Evolutionary conservation across 2,888 invertebrate species (phyloP).

Genomic region (Mythimna lalbum): DNA sequence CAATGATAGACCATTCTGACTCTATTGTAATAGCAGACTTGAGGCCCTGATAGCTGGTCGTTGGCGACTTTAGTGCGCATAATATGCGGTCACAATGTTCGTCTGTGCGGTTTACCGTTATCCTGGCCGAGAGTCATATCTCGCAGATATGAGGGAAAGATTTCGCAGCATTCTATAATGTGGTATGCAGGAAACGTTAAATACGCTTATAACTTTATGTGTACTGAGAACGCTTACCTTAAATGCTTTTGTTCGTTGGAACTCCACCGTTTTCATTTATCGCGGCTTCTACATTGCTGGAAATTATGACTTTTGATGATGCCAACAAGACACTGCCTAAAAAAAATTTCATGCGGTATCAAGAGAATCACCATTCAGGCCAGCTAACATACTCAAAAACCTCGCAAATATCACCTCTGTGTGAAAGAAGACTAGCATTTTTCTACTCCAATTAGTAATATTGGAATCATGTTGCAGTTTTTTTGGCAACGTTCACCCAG

Average conservation of each 20-base stretch:
- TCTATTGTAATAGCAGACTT: too few species aligned
- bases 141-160: conserved; percentile 53
- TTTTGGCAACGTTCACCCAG: conserved; percentile 16
- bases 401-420: background rate
- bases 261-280: background rate
- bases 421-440: background rate
- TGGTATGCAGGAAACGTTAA: conserved; percentile 28
- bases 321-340: background rate
- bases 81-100: conserved; percentile 51
- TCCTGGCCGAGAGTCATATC: conserved; percentile 48
- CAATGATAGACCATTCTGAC: too few species aligned
- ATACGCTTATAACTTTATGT: conserved; percentile 4
- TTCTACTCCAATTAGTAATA: background rate
- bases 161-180: conserved; percentile 40
- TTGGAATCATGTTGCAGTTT: conserved; percentile 15
- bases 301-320: background rate
- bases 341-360: background rate
- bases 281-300: background rate
- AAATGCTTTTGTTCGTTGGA: conserved; percentile 6
- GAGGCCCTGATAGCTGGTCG: conserved; percentile 53
- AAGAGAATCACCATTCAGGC: background rate
- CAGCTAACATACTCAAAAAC: background rate
- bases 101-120: conserved; percentile 55
- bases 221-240: background rate
- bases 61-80: conserved; percentile 44